Conservation (phyloP, 2,797 vertebrate genomes). For the Peromyscus aztecus region DNA sequence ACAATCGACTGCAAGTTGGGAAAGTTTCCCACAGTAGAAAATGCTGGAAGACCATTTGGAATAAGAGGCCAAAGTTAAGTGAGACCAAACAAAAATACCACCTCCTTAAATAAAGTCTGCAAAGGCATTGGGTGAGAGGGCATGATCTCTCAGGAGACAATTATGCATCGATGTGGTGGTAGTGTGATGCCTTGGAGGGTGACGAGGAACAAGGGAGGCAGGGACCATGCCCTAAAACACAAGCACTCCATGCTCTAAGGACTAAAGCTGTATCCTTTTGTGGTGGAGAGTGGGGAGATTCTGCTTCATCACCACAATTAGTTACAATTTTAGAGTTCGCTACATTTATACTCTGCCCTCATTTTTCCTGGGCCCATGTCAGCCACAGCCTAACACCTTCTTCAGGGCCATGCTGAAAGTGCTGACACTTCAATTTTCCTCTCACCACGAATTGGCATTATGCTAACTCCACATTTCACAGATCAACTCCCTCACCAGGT, state of each 20-base stretch:
- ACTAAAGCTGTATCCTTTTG: neutral
- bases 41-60: neutral
- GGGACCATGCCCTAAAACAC: neutral
- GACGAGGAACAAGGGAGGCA: neutral
- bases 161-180: neutral
- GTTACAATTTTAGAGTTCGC: neutral
- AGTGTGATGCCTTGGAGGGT: neutral
- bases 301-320: neutral
- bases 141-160: neutral
- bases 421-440: conserved; percentile 48
- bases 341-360: neutral
- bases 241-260: neutral
- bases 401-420: conserved; percentile 42
- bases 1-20: neutral
- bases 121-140: neutral
- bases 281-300: neutral
- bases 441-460: conserved; percentile 36
- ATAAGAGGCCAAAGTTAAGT: neutral
- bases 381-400: neutral
- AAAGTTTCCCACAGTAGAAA: neutral
- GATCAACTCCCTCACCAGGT: conserved; percentile 7
- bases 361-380: neutral
- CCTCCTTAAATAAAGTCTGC: neutral
- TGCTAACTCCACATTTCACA: conserved; percentile 72
- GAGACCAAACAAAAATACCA: neutral